Percentiles rank a stretch among this genome's conserved stretches.
Evolutionary conservation across 2,113 vertebrate genomes (phyloP).

Genomic region (Trachemys scripta): DNA sequence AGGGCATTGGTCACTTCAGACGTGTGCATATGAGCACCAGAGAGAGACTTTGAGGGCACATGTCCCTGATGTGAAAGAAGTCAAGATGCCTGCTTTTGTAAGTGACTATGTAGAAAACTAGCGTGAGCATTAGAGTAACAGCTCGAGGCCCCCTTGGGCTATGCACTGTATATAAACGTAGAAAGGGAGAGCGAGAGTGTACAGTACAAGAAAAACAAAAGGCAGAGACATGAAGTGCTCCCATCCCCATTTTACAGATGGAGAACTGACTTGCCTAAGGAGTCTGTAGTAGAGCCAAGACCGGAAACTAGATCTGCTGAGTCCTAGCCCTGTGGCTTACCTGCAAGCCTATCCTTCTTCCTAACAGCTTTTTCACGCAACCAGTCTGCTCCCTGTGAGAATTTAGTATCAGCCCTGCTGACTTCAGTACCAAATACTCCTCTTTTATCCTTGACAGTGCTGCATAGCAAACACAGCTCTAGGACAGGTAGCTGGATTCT

Average conservation of each 20-base stretch:
- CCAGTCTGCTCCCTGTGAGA: neutral
- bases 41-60: neutral
- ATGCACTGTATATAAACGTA: neutral
- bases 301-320: neutral
- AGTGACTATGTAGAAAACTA: neutral
- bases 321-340: neutral
- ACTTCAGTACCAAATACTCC: accelerated
- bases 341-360: neutral
- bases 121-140: neutral
- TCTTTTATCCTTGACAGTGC: neutral
- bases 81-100: neutral
- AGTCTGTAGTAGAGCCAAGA: neutral
- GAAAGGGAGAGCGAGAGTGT: neutral
- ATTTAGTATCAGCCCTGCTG: neutral
- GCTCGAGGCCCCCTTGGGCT: neutral
- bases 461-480: neutral
- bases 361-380: neutral
- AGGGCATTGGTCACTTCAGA: neutral
- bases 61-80: neutral
- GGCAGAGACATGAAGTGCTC: neutral
- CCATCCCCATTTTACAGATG: neutral
- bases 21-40: accelerated
- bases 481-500: neutral
- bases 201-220: neutral
- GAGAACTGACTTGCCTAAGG: neutral